phyloP scores from a whole-genome alignment of 2,888 invertebrate genomes.

The Cepaea hortensis region DNA sequence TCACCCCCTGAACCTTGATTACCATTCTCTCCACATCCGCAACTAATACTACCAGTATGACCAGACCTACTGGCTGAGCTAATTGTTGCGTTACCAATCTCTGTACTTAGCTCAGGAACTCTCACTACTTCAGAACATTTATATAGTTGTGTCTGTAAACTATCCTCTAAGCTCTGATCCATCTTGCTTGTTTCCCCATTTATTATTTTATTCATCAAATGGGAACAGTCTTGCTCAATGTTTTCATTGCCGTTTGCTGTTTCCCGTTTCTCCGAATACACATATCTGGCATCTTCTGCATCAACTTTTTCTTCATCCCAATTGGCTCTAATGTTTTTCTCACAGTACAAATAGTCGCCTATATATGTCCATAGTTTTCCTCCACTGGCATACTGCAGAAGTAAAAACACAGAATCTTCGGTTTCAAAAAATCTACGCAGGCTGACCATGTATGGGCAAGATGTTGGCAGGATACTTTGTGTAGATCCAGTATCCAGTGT shows the following conservation, averaged over 20 bases:
- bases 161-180: background rate
- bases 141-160: background rate
- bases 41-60: background rate
- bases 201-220: background rate
- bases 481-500: slow-evolving; percentile 46
- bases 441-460: slow-evolving; percentile 88
- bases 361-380: slow-evolving; percentile 78
- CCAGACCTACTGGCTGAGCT: background rate
- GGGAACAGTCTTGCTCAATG: background rate
- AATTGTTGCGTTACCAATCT: background rate
- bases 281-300: slow-evolving; percentile 51
- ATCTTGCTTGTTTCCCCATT: background rate
- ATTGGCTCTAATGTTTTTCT: slow-evolving; percentile 34
- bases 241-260: background rate
- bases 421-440: slow-evolving; percentile 87
- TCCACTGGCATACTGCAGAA: slow-evolving; percentile 83
- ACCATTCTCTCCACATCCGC: background rate
- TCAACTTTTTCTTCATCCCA: slow-evolving; percentile 1
- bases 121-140: background rate
- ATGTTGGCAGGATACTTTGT: slow-evolving; percentile 82
- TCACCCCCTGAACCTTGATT: background rate
- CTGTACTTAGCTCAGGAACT: slow-evolving; percentile 9
- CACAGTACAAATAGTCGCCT: slow-evolving; percentile 66
- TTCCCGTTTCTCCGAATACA: slow-evolving; percentile 62
- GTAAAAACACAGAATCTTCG: slow-evolving; percentile 84